Evolutionary conservation across 2,113 vertebrate genomes (phyloP), one percentile per base, ranked within the genome.

Genomic region (Oryzias curvinotus): DNA sequence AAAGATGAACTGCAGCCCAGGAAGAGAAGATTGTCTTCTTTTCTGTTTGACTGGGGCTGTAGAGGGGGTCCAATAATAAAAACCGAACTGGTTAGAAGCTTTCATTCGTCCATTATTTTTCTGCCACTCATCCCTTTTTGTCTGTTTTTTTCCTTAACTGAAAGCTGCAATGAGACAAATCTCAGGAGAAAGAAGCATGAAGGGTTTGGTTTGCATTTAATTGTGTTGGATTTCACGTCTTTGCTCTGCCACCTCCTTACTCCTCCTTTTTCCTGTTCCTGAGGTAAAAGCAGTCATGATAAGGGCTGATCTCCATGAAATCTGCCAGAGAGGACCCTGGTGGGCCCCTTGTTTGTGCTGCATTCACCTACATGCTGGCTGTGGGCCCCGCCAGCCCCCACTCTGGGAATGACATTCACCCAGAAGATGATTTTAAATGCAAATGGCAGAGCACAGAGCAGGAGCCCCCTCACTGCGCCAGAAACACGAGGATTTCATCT

Each of bases 311-410:
- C 61, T 63, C 43, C 1, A 42, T 52, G 41, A 12, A 52, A 36
- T 52, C 71, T 30, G 58, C 62, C 52, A 44, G 8, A 19, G 3
- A 48, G 47, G 61, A 65, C 53, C 58, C 55, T 45, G 44, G 47
- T 10, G 7, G 25, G 55, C 64, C 61, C 14, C 17, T 17, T 56
- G 48, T 19, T 25, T 61, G 36, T 19, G 54, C 48, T 23, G 4
- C 65, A n/a, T n/a, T 57, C 79, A 18, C 76, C 73, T 80, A 80
- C 79, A 2, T 65, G 4, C 17, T 26, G 3, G n/a, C 72, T 49
- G 14, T 4, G 18, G 62, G 62, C 60, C 25, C 48, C 49, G 59
- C 46, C 42, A 59, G 52, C 57, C 63, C 56, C 26, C 1, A 36
- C 61, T 54, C 44, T 30, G 30, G 18, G 6, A 14, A 57, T 15